Evolutionary conservation across 2,888 invertebrate genomes (phyloP).

Genomic region (Galeruca laticollis): DNA sequence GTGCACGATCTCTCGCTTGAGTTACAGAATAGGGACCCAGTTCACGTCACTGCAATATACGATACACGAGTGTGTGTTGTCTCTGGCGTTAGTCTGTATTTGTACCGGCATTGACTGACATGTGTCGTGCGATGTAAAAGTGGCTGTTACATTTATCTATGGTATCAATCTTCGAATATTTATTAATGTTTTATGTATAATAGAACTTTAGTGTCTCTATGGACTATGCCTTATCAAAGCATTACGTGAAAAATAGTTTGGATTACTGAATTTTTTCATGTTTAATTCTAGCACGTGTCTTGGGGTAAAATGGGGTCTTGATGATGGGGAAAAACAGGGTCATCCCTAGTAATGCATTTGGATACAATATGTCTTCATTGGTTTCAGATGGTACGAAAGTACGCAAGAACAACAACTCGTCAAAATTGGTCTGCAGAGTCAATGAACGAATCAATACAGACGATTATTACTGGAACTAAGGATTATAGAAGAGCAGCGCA

Average conservation of each 20-base stretch:
- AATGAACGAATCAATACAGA: constrained; percentile 26
- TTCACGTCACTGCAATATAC: neutral
- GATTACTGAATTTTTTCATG: no score
- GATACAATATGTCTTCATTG: constrained; percentile 9
- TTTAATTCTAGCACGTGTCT: neutral
- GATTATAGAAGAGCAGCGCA: constrained; percentile 19
- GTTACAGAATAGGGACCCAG: no score
- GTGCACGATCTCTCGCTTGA: no score
- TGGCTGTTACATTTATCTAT: constrained; percentile 6
- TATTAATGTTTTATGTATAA: constrained; percentile 14
- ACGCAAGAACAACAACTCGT: constrained; percentile 26
- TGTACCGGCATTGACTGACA: constrained; percentile 4
- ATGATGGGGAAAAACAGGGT: neutral
- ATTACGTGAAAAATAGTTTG: constrained; percentile 4
- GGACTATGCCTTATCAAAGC: neutral
- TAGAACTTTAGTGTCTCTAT: no score
- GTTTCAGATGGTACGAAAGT: constrained; percentile 27
- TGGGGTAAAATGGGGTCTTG: constrained; percentile 3
- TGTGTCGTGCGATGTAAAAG: constrained; percentile 5
- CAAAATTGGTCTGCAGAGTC: neutral
- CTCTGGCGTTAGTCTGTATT: neutral
- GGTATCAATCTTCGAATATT: neutral
- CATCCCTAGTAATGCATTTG: constrained; percentile 1
- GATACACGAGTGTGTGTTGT: neutral
- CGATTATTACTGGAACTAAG: no score